phyloP scores from a whole-genome alignment of 1,140 invertebrate genomes.

The Mamestra configurata region DNA sequence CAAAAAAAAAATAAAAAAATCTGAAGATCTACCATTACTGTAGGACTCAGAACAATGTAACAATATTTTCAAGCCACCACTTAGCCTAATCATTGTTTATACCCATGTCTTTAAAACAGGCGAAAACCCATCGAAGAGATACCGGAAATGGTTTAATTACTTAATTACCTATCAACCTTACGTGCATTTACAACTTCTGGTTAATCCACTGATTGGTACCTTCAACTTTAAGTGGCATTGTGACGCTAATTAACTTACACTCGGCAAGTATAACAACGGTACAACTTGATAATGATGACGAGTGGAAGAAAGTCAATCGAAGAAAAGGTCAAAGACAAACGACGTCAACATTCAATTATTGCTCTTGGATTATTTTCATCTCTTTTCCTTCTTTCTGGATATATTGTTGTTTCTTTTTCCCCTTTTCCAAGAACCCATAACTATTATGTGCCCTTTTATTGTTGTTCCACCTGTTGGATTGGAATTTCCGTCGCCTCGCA shows the following conservation, averaged over 20 bases:
- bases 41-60: no score
- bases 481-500: no score
- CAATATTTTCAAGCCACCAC: no score
- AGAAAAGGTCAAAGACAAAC: constrained; percentile 5
- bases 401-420: no score
- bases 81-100: no score
- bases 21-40: no score
- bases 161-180: constrained; percentile 18
- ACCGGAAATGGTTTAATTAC: constrained; percentile 28
- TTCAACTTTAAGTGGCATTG: constrained; percentile 25
- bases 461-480: no score
- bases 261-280: background rate
- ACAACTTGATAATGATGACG: background rate
- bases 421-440: no score
- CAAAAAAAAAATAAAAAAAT: no score
- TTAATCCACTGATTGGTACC: constrained; percentile 19
- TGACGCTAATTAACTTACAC: constrained; percentile 8
- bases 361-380: background rate
- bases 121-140: background rate
- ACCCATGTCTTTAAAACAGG: background rate
- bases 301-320: background rate
- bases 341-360: background rate
- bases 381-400: no score
- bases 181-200: background rate
- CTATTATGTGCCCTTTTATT: no score